Evolutionary conservation across 2,888 invertebrate species (phyloP).

Genomic region (Limnephilus marmoratus): DNA sequence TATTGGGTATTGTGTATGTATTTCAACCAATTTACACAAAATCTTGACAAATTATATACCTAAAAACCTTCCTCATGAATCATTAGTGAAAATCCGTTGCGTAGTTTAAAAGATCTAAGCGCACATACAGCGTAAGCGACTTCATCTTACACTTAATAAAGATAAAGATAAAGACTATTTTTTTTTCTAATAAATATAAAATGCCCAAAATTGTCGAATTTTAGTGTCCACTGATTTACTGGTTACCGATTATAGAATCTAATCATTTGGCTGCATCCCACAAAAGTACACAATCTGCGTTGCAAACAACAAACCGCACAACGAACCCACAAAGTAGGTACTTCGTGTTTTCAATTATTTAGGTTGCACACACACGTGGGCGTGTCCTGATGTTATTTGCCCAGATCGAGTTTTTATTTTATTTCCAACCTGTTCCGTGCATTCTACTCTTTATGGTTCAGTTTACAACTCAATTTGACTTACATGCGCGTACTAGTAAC

Average conservation of each 20-base stretch:
- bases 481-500: background rate
- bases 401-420: constrained; percentile 18
- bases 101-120: no score
- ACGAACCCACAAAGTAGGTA: background rate
- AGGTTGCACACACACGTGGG: constrained; percentile 44
- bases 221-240: background rate
- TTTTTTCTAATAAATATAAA: no score
- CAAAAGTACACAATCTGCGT: background rate
- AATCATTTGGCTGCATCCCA: background rate
- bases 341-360: constrained; percentile 16
- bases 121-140: no score
- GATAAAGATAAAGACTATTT: no score
- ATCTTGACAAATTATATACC: no score
- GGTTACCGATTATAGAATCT: background rate
- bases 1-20: no score
- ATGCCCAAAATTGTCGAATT: no score
- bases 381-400: constrained; percentile 31
- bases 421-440: constrained; percentile 9
- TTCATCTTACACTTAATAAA: no score
- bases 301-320: background rate
- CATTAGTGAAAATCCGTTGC: no score
- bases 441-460: constrained; percentile 8
- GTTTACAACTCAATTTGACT: constrained; percentile 42
- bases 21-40: no score
- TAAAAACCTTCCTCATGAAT: no score